phyloP scores from a whole-genome alignment of 2,113 vertebrate species.

The Sturnus vulgaris region DNA sequence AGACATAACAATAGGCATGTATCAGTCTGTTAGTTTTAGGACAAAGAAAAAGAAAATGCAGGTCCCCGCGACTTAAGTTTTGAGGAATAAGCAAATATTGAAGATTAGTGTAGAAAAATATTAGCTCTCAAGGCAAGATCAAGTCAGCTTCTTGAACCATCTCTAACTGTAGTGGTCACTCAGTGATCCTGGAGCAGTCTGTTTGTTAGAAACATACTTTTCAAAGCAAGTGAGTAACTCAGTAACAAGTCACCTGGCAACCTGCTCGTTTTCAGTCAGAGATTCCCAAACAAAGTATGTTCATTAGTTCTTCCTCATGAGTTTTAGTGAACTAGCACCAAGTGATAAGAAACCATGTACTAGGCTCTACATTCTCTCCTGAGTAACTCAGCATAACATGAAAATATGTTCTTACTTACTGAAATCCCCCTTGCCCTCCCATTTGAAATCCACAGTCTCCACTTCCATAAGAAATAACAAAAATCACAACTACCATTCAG shows the following conservation, averaged over 20 bases:
- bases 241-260: not conserved
- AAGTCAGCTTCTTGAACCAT: not conserved
- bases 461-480: not conserved
- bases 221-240: not conserved
- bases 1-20: not conserved
- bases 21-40: not conserved
- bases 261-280: not conserved
- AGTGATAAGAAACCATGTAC: not conserved
- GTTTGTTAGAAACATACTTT: not conserved
- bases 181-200: not conserved
- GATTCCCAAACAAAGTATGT: not conserved
- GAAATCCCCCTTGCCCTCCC: not conserved
- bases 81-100: not conserved
- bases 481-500: not conserved
- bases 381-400: not conserved
- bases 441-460: not conserved
- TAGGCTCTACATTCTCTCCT: not conserved
- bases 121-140: not conserved
- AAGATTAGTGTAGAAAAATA: not conserved
- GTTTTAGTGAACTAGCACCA: not conserved
- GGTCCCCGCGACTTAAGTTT: rapidly evolving
- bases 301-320: not conserved
- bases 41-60: not conserved
- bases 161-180: not conserved
- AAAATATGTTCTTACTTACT: not conserved